Evolutionary conservation across 2,113 vertebrate species (phyloP).

Genomic region (Felis catus): F.catus_Fca126_mat1.0 CM031419.1:180890501-180891000

Average conservation of each 20-base stretch:
- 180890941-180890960: background rate
- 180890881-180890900: background rate
- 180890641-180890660: background rate
- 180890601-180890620: background rate
- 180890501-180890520: background rate
- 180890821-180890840: background rate
- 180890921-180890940: background rate
- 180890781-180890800: background rate
- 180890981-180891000: background rate
- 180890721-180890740: background rate
- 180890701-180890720: background rate
- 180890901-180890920: background rate
- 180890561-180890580: background rate
- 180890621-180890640: background rate
- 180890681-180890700: background rate
- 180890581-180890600: background rate
- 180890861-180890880: background rate
- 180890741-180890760: background rate
- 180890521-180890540: background rate
- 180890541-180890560: background rate
- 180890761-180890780: background rate
- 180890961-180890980: background rate
- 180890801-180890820: background rate
- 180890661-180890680: background rate
- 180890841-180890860: background rate